phyloP scores from a whole-genome alignment of 2,888 invertebrate genomes.

The Caenorhabditis wallacei region DNA sequence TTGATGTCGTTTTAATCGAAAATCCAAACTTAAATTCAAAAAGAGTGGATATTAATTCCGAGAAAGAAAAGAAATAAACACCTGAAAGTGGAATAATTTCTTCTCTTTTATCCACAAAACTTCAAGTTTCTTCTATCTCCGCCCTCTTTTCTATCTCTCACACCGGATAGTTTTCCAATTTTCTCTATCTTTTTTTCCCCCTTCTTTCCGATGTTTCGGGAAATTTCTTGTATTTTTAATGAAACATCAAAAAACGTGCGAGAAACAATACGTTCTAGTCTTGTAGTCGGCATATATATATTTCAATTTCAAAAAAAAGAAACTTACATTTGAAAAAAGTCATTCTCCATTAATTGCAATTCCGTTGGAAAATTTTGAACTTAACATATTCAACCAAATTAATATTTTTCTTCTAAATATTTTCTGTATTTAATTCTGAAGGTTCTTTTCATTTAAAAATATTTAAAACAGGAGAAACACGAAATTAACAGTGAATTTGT shows the following conservation, averaged over 20 bases:
- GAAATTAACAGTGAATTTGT: not conserved
- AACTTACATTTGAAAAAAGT: too few relatives aligned
- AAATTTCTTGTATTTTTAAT: conserved; percentile 12
- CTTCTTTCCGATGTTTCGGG: not conserved
- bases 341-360: too few relatives aligned
- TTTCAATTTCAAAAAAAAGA: too few relatives aligned
- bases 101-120: conserved; percentile 28
- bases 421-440: too few relatives aligned
- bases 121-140: conserved; percentile 27
- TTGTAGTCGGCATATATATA: too few relatives aligned
- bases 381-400: too few relatives aligned
- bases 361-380: too few relatives aligned
- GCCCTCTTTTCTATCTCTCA: not conserved
- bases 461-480: not conserved
- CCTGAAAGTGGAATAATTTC: not conserved
- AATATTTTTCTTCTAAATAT: too few relatives aligned
- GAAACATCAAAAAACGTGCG: conserved; percentile 5
- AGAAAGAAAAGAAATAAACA: not conserved
- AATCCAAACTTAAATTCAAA: too few relatives aligned
- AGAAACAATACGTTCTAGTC: not conserved
- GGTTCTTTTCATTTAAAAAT: too few relatives aligned
- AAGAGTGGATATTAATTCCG: too few relatives aligned
- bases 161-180: conserved; percentile 26
- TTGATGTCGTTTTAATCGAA: too few relatives aligned
- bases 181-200: conserved; percentile 1